Base-by-base conservation (phyloP, 2,797 vertebrate genomes). In the Scyliorhinus canicula region DNA sequence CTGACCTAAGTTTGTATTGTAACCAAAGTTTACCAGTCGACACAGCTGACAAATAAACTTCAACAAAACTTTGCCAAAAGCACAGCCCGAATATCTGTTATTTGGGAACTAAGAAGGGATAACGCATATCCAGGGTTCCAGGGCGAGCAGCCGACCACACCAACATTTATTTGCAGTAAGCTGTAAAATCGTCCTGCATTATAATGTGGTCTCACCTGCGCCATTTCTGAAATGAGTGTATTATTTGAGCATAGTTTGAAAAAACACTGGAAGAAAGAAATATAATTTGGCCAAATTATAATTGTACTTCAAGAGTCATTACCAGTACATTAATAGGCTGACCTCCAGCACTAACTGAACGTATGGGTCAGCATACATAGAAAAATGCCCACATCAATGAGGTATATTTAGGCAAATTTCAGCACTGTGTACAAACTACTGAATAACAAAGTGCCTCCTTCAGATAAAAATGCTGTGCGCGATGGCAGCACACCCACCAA, bases 181-280 rank as follows among this genome's bases (percentile, higher is more conserved):
- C n/a, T 65, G 16, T 65, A 40, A 91, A 91, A 44, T 65, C 7
- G 19, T 21, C 40, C 60, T 52, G 19, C 88, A 65, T 26, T 65
- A 14, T 40, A 91, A 91, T 9, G 6, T 91, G 8, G n/a, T 44
- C n/a, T 91, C n/a, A 86, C 2, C 28, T 86, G 26, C n/a, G 44
- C n/a, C n/a, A n/a, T 63, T 65, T 63, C 57, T 44, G 55, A 88
- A 55, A 57, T 35, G 21, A 82, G 26, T 65, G n/a, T 44, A 65
- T 91, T 65, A 21, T 91, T 91, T 65, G 57, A 91, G n/a, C 57
- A 65, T 24, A 26, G 60, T 14, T 91, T 65, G 3, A 47, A 93
- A 93, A 93, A 93, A 26, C 65, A 47, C 28, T 35, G 12, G 47
- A 93, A 93, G 63, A 71, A 21, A 94, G 65, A 94, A 94, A 31